Evolutionary conservation across 2,113 vertebrate genomes (phyloP), one percentile per base, ranked within the genome.

Genomic region (Syngnathus scovelli): DNA sequence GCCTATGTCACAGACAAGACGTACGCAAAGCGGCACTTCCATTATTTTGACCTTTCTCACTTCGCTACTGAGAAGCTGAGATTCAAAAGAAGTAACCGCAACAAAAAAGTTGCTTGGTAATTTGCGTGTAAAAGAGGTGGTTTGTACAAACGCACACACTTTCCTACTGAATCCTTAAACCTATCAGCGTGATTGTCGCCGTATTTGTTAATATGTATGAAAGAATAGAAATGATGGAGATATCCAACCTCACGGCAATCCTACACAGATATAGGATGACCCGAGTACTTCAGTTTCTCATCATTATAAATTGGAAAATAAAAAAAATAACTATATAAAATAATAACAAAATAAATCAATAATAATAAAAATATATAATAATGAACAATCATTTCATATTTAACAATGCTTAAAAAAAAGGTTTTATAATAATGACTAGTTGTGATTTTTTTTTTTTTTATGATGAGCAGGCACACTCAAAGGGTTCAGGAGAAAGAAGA

Each of bases 1-100:
- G 65, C 78, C 77, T 86, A 79, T 85, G 75, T 89, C 86, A 89
- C 70, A 74, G 15, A 33, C 36, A 74, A 76, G 56, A 67, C 55
- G 38, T 15, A 3, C 69, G 52, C 61, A n/a, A 75, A 72, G 41
- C 41, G 27, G 36, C 27, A 33, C 27, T 33, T 33, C 27, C 27
- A 59, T 67, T 49, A 19, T 43, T 66, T 75, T 69, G 67, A 68
- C 68, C 64, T 68, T 72, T 63, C 33, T 59, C 49, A 6, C 55
- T 41, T 39, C 2, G 3, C 67, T 12, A 2, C 39, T 4, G 13
- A 15, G 27, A 52, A n/a, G 11, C 43, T 6, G 15, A 38, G 63
- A n/a, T 21, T 52, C 49, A 10, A 52, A 52, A n/a, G 49, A 52
- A 52, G n/a, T 9, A n/a, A 21, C 49, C 49, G 13, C 7, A 43